Percentiles rank a stretch among this genome's conserved stretches.
Conservation (phyloP, 2,888 invertebrate species). For the Crematogaster levior region DNA sequence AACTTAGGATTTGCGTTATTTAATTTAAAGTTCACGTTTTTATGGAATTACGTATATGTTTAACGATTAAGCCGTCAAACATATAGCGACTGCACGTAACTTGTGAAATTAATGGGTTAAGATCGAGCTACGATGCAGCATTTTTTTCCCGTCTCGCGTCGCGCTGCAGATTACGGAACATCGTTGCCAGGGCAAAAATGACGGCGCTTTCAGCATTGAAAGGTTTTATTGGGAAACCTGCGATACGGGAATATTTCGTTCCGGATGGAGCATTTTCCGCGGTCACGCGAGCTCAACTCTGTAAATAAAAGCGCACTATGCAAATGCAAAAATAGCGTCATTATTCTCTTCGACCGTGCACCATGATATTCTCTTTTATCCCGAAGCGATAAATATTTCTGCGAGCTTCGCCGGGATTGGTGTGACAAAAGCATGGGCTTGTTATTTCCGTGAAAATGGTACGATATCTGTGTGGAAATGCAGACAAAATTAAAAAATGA, state of each 20-base stretch:
- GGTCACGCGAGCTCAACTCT: constrained; percentile 22
- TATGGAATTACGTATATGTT: not conserved
- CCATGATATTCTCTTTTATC: constrained; percentile 35
- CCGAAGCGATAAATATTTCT: constrained; percentile 58
- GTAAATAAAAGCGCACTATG: constrained; percentile 65
- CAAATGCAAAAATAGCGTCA: constrained; percentile 56
- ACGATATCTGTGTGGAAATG: constrained; percentile 3
- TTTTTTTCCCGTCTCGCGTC: not conserved
- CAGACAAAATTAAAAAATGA: constrained; percentile 39
- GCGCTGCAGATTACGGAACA: not conserved
- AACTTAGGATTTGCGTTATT: not conserved
- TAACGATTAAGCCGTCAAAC: constrained; percentile 8
- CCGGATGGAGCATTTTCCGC: not conserved
- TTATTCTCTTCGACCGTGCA: constrained; percentile 56
- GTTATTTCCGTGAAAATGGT: constrained; percentile 39
- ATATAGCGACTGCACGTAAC: not conserved
- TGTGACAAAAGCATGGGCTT: constrained; percentile 26
- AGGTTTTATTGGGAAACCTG: constrained; percentile 25
- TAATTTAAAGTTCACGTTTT: constrained; percentile 7
- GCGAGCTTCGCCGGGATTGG: constrained; percentile 2
- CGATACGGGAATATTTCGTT: not conserved
- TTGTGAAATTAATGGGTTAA: not conserved
- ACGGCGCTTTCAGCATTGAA: not conserved
- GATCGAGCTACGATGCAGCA: not conserved
- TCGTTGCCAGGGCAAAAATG: not conserved